Conservation (phyloP, 2,113 vertebrate genomes). For the Lepus americanus region DNA sequence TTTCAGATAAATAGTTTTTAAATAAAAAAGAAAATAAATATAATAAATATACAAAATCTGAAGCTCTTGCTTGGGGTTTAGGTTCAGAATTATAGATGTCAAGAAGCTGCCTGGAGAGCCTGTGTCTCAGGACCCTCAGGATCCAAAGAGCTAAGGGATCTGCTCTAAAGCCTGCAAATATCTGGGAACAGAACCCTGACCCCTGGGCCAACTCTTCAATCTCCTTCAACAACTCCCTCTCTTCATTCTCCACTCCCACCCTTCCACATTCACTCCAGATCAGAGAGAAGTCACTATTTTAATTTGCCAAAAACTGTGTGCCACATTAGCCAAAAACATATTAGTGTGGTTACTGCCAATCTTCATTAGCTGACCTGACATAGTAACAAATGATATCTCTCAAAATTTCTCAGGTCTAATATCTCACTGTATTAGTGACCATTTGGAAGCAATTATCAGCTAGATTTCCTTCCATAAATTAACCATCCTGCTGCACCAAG, state of each 20-base stretch:
- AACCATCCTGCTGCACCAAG: not conserved
- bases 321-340: not conserved
- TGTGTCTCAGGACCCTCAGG: not conserved
- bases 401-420: not conserved
- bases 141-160: conserved; percentile 4
- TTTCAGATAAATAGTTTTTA: too few relatives aligned
- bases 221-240: not conserved
- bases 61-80: not conserved
- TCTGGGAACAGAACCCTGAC: not conserved
- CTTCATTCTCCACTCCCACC: not conserved
- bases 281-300: not conserved
- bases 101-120: not conserved
- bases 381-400: not conserved
- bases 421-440: not conserved
- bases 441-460: not conserved
- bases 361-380: not conserved
- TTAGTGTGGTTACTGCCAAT: not conserved
- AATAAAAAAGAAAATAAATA: not conserved
- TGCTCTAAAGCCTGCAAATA: not conserved
- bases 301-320: not conserved
- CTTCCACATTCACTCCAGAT: not conserved
- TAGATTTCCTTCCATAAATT: not conserved
- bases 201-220: not conserved
- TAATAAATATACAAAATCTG: not conserved
- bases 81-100: not conserved